Percentiles rank a stretch among this genome's conserved stretches.
These are phyloP conservation scores for Smutsia temminckii DNA, from an alignment of 2,797 vertebrate species.

Conservation along the genomic window DNA sequence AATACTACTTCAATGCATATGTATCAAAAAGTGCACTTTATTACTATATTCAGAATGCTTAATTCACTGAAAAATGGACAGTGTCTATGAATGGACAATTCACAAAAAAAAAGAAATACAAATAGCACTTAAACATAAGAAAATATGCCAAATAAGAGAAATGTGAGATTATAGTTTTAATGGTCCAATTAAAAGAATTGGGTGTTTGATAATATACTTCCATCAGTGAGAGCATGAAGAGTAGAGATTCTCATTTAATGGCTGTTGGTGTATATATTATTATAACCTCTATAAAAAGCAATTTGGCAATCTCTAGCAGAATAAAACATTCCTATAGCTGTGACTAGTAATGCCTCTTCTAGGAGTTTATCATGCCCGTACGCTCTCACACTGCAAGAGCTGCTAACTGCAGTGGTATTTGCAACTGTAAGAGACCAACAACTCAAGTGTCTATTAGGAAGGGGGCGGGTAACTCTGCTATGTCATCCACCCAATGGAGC, in stretches of 20 bases:
- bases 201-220: neutral
- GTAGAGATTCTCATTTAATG: neutral
- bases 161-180: neutral
- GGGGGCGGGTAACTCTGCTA: neutral
- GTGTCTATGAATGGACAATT: neutral
- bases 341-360: neutral
- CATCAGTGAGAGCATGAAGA: neutral
- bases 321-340: neutral
- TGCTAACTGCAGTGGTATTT: neutral
- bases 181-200: neutral
- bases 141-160: neutral
- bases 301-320: neutral
- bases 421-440: neutral
- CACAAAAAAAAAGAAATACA: neutral
- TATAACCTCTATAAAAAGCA: neutral
- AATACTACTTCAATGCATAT: neutral
- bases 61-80: neutral
- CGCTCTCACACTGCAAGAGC: neutral
- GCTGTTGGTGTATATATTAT: neutral
- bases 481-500: rapidly evolving
- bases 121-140: neutral
- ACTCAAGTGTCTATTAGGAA: rapidly evolving
- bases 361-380: neutral
- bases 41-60: neutral
- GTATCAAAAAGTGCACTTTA: neutral